phyloP scores from a whole-genome alignment of 92 coral and sea anemone genomes.

The Nematostella vectensis region DNA sequence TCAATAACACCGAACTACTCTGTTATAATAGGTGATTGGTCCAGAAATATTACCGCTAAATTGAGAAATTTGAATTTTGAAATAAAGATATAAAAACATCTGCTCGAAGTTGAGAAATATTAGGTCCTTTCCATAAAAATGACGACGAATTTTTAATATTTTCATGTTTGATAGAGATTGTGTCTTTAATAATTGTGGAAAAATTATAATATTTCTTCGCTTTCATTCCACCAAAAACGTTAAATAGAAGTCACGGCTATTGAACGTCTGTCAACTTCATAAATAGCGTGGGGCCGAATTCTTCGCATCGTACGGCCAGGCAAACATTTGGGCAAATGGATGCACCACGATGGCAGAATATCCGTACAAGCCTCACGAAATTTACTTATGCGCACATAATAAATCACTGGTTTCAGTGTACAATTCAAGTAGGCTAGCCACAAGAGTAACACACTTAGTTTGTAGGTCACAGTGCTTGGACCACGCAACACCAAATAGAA shows the following conservation, averaged over 20 bases:
- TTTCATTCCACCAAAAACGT: no score
- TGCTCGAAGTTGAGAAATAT: no score
- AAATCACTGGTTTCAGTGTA: conserved; percentile 81
- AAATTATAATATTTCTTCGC: no score
- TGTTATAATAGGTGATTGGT: no score
- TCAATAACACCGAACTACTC: no score
- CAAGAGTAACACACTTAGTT: conserved; percentile 44
- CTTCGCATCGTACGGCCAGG: conserved; percentile 94
- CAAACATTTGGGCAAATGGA: conserved; percentile 68
- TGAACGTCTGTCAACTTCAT: conserved; percentile 73
- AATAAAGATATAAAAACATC: no score
- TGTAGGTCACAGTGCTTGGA: conserved; percentile 21
- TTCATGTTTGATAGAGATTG: no score
- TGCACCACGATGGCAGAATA: conserved; percentile 89
- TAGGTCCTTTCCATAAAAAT: no score
- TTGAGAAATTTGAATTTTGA: no score
- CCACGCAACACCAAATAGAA: conserved; percentile 49
- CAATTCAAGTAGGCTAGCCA: conserved; percentile 80
- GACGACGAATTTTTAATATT: no score
- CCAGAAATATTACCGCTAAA: no score
- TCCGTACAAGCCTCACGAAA: conserved; percentile 94
- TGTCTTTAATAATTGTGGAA: no score
- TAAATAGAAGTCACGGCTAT: conserved; percentile 61
- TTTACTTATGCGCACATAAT: conserved; percentile 80
- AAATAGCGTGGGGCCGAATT: conserved; percentile 84